Conservation (phyloP, 2,797 vertebrate genomes). For the Neosilurus hyrtlii region DNA sequence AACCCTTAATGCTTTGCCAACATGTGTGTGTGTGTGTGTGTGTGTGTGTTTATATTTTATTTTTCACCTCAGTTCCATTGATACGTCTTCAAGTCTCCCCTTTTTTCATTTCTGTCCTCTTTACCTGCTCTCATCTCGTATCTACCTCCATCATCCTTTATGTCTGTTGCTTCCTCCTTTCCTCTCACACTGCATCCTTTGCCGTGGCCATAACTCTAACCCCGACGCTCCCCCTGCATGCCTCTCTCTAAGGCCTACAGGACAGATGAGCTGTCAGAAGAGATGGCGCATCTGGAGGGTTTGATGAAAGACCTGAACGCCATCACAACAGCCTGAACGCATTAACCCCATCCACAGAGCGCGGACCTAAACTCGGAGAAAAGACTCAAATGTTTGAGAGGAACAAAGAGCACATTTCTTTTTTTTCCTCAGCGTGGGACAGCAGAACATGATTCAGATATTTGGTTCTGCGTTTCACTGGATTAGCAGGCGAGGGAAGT, state of each 20-base stretch:
- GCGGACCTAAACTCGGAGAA: conserved; percentile 50
- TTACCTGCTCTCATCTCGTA: background rate
- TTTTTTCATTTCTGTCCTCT: conserved; percentile 5
- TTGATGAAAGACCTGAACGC: conserved; percentile 99
- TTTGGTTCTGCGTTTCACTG: background rate
- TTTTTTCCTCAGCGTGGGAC: conserved; percentile 57
- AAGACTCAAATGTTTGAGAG: conserved; percentile 64
- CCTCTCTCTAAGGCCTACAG: conserved; percentile 82
- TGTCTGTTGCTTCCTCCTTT: background rate
- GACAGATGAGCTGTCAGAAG: conserved; percentile 96
- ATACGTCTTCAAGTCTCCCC: background rate
- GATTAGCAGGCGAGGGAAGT: background rate
- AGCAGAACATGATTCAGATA: conserved; percentile 51
- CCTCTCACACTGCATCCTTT: conserved; percentile 6
- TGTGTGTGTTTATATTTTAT: background rate
- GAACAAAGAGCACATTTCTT: conserved; percentile 33
- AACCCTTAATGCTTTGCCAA: background rate
- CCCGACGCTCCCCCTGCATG: conserved; percentile 34
- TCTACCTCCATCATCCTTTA: conserved; percentile 30
- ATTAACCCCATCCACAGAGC: conserved; percentile 9
- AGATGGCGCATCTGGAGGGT: conserved; percentile 99
- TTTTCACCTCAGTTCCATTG: conserved; percentile 21
- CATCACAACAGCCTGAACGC: conserved; percentile 91
- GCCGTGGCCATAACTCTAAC: conserved; percentile 54
- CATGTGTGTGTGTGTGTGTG: background rate